Percentiles rank a stretch among this genome's conserved stretches.
These are phyloP conservation scores for Drosophila biarmipes DNA, from an alignment of 1,140 invertebrate species.

Conservation along the genomic window DNA sequence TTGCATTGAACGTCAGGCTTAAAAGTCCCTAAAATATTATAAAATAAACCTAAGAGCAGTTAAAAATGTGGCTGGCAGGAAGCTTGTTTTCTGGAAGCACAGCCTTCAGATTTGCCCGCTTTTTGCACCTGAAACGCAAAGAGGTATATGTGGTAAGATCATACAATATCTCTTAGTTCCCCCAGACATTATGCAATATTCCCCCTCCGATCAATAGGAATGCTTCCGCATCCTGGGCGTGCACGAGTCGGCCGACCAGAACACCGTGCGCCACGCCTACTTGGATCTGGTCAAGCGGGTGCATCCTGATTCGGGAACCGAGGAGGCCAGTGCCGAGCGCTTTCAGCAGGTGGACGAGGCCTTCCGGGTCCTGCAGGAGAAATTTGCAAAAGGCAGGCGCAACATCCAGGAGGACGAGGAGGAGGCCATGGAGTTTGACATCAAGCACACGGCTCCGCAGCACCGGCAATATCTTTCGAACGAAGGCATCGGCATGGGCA, in stretches of 20 bases:
- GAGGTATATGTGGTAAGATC: conserved; percentile 57
- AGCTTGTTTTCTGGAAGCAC: not conserved
- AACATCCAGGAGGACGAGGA: conserved; percentile 83
- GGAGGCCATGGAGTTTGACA: conserved; percentile 85
- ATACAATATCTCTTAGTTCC: not conserved
- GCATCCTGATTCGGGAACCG: conserved; percentile 91
- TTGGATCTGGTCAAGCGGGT: conserved; percentile 91
- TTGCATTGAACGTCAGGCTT: conserved; percentile 6
- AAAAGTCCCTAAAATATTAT: not conserved
- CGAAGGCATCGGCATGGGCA: conserved; percentile 91
- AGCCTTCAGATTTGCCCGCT: conserved; percentile 1
- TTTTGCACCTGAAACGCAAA: conserved; percentile 52
- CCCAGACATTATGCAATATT: conserved; percentile 1
- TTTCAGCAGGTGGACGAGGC: conserved; percentile 89
- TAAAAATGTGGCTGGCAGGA: conserved; percentile 30
- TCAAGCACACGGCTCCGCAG: conserved; percentile 93
- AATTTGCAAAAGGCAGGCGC: conserved; percentile 85
- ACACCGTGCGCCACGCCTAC: conserved; percentile 90
- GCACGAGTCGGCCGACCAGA: conserved; percentile 88
- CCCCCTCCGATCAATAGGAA: conserved; percentile 84
- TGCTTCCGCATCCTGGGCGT: conserved; percentile 89
- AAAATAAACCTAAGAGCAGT: not conserved
- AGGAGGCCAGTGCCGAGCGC: conserved; percentile 88
- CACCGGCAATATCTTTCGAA: conserved; percentile 94
- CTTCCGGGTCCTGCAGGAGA: conserved; percentile 86